Conservation (phyloP, 2,113 vertebrate species). For the Periophthalmus modestus region DNA sequence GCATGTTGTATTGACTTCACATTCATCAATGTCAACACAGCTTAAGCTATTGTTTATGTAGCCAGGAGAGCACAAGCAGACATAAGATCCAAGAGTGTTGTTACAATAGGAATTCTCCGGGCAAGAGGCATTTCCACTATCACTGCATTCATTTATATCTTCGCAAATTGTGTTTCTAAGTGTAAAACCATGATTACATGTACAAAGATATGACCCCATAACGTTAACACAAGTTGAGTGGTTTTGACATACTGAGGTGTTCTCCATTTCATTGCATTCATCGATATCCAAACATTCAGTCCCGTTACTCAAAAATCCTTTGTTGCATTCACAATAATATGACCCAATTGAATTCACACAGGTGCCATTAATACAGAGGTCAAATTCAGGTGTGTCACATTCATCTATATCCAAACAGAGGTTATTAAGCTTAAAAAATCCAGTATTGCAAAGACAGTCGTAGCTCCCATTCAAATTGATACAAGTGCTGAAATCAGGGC, state of each 20-base stretch:
- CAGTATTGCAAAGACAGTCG: slow-evolving; percentile 70
- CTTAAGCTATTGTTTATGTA: slow-evolving; percentile 21
- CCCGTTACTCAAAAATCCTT: slow-evolving; percentile 74
- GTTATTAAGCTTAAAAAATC: slow-evolving; percentile 60
- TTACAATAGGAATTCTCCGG: slow-evolving; percentile 69
- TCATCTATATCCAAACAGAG: slow-evolving; percentile 77
- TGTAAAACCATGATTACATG: slow-evolving; percentile 72
- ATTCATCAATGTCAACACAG: slow-evolving; percentile 78
- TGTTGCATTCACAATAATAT: slow-evolving; percentile 73
- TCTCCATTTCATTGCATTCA: slow-evolving; percentile 68
- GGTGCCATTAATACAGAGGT: slow-evolving; percentile 68
- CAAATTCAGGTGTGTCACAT: slow-evolving; percentile 46
- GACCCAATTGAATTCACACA: slow-evolving; percentile 78
- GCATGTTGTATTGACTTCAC: slow-evolving; percentile 62
- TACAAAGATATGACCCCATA: slow-evolving; percentile 74
- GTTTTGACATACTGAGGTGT: slow-evolving; percentile 64
- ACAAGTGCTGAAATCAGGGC: slow-evolving; percentile 74
- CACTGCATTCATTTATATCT: slow-evolving; percentile 75
- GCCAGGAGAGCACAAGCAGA: slow-evolving; percentile 71
- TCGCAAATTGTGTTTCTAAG: slow-evolving; percentile 63
- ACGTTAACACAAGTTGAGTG: slow-evolving; percentile 73
- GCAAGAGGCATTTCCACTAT: slow-evolving; percentile 49
- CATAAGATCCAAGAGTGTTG: slow-evolving; percentile 75
- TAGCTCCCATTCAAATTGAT: slow-evolving; percentile 72
- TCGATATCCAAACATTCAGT: slow-evolving; percentile 76